Conservation (phyloP, 2,888 invertebrate species). For the Theodoxus fluviatilis region DNA sequence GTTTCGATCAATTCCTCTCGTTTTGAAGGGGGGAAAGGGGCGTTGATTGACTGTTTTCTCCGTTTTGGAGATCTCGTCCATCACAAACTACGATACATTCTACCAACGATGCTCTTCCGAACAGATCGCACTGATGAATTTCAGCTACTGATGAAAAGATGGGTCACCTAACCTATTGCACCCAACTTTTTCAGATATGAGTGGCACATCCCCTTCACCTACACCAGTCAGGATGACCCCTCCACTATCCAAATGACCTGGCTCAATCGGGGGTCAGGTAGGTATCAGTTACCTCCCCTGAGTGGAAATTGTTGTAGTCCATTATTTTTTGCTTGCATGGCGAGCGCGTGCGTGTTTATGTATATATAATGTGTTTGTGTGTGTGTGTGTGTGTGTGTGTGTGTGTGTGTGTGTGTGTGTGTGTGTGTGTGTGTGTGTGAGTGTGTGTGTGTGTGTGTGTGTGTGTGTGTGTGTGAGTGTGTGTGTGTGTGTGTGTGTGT, state of each 20-base stretch:
- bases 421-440: too few species aligned
- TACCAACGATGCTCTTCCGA: too few species aligned
- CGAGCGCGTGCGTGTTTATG: background rate
- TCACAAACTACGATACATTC: too few species aligned
- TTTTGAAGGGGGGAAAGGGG: too few species aligned
- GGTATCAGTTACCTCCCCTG: background rate
- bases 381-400: constrained; percentile 2
- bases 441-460: too few species aligned
- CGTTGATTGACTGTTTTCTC: too few species aligned
- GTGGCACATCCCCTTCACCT: constrained; percentile 63
- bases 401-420: background rate
- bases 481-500: too few species aligned
- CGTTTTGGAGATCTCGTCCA: too few species aligned
- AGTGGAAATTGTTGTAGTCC: background rate
- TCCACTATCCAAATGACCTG: constrained; percentile 41
- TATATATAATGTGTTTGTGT: background rate
- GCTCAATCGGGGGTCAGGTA: constrained; percentile 57
- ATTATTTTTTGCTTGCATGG: too few species aligned
- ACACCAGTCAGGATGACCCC: constrained; percentile 43
- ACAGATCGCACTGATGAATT: too few species aligned
- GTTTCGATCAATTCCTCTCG: too few species aligned
- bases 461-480: too few species aligned
- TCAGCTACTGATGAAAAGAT: background rate
- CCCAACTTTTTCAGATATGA: constrained; percentile 53
- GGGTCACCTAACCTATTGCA: background rate